Percentiles rank a stretch among this genome's conserved stretches.
Evolutionary conservation across 2,113 vertebrate genomes (phyloP).

Genomic region (Xyrauchen texanus): DNA sequence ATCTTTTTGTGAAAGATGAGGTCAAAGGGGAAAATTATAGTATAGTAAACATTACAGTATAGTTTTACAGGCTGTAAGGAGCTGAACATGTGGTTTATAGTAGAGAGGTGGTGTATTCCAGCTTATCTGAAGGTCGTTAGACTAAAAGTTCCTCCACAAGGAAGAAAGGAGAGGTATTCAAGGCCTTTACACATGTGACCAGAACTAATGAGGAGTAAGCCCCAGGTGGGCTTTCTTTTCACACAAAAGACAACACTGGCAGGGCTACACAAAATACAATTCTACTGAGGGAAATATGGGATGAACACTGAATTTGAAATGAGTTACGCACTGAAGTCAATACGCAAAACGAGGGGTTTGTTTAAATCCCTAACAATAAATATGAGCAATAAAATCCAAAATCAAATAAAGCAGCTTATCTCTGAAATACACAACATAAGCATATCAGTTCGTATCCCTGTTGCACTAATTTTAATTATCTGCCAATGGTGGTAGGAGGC

Average conservation of each 20-base stretch:
- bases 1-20: background rate
- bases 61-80: background rate
- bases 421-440: too few relatives aligned
- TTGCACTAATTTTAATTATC: too few relatives aligned
- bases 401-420: too few relatives aligned
- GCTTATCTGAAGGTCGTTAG: background rate
- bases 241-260: slow-evolving; percentile 10
- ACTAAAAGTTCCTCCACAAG: slow-evolving; percentile 12
- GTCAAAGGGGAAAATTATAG: background rate
- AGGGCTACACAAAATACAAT: slow-evolving; percentile 5
- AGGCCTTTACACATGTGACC: slow-evolving; percentile 37
- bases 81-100: background rate
- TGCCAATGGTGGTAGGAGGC: too few relatives aligned
- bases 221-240: slow-evolving; percentile 30
- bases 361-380: too few relatives aligned
- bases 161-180: slow-evolving; percentile 36
- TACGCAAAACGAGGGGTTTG: too few relatives aligned
- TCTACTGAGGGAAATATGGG: background rate
- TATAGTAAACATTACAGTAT: background rate
- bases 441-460: too few relatives aligned
- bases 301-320: background rate
- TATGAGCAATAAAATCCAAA: too few relatives aligned
- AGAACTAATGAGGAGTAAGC: slow-evolving; percentile 33
- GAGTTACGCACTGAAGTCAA: background rate
- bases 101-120: background rate